Percentiles rank a stretch among this genome's conserved stretches.
Conservation (phyloP, 1,140 invertebrate genomes). For the Tetranychus urticae region DNA sequence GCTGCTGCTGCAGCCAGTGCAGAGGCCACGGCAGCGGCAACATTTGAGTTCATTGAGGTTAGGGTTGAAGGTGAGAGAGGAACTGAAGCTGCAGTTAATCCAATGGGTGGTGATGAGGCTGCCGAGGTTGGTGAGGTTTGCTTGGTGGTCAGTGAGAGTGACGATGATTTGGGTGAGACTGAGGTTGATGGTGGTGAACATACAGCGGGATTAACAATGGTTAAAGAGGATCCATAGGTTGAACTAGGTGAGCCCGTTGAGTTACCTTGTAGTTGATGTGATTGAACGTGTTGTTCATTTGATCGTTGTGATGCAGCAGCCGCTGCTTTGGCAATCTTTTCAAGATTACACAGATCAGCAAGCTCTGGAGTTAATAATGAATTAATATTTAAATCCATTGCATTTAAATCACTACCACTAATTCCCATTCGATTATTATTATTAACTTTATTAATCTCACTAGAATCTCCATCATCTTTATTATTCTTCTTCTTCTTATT, state of each 20-base stretch:
- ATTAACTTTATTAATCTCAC: no score
- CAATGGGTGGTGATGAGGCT: neutral
- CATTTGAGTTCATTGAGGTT: neutral
- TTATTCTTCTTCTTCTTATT: neutral
- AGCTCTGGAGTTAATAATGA: conserved; percentile 12
- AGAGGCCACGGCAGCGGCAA: neutral
- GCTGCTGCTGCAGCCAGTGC: neutral
- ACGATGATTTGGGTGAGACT: neutral
- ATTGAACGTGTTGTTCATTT: neutral
- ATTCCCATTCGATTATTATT: no score
- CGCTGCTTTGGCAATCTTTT: conserved; percentile 15
- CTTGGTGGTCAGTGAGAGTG: neutral
- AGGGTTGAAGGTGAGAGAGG: neutral
- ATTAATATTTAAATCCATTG: conserved; percentile 1
- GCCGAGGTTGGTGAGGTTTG: neutral
- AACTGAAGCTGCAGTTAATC: conserved; percentile 6
- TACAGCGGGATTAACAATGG: neutral
- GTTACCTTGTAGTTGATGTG: no score
- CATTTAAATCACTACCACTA: neutral
- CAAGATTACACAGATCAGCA: conserved; percentile 14
- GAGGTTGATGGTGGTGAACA: no score
- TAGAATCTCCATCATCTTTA: no score
- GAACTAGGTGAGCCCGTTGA: neutral
- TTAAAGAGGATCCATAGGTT: neutral
- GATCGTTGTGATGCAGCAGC: conserved; percentile 7